A percentile compares a stretch with the other conserved stretches of the same genome.
phyloP scores from a whole-genome alignment of 2,797 vertebrate genomes.

The Peromyscus melanophrys region DNA sequence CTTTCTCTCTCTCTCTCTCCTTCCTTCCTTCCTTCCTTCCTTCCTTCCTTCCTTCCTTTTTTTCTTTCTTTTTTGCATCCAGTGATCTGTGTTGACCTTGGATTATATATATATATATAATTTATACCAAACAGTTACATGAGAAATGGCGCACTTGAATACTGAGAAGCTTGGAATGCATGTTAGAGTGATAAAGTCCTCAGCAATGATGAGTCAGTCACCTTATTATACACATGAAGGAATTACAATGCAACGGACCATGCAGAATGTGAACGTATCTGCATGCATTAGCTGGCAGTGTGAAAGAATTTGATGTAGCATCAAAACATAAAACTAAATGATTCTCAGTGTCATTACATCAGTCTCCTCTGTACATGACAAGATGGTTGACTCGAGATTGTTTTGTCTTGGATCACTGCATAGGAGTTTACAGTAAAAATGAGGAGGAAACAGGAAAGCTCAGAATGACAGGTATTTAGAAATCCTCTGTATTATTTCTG shows the following conservation, averaged over 20 bases:
- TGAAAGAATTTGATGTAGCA: slow-evolving; percentile 3
- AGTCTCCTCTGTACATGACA: slow-evolving; percentile 26
- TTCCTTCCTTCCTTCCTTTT: not conserved
- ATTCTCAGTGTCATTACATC: not conserved
- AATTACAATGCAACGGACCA: not conserved
- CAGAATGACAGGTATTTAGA: not conserved
- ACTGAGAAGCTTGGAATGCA: not conserved
- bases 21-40: too few species aligned
- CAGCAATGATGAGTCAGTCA: not conserved
- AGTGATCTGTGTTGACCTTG: not conserved
- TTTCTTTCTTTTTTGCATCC: not conserved
- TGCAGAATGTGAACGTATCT: not conserved
- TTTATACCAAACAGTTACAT: slow-evolving; percentile 15
- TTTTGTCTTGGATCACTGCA: not conserved
- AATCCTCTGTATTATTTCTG: not conserved
- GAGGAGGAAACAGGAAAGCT: not conserved
- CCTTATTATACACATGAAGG: not conserved
- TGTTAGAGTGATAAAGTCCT: slow-evolving; percentile 12
- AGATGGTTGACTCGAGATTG: not conserved
- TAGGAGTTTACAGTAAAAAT: slow-evolving; percentile 18
- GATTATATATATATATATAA: not conserved
- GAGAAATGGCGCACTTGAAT: not conserved
- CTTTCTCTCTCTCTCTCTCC: not conserved
- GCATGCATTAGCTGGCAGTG: not conserved
- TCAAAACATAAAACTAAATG: slow-evolving; percentile 18